A percentile compares a stretch with the other conserved stretches of the same genome.
phyloP scores from a whole-genome alignment of 2,888 invertebrate genomes.

The Nymphalis polychloros region DNA sequence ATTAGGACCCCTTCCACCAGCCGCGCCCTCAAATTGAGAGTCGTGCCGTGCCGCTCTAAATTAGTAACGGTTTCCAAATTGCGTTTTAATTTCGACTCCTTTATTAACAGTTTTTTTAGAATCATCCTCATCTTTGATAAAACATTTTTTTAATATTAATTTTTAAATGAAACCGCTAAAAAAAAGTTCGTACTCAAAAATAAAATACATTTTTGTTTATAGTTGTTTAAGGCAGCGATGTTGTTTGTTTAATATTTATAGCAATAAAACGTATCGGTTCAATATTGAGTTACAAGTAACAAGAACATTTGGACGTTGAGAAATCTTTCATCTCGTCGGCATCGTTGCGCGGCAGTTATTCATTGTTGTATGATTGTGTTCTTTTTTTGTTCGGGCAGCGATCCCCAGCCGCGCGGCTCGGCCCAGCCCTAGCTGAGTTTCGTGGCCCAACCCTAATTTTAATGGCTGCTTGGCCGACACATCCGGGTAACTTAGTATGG shows the following conservation, averaged over 20 bases:
- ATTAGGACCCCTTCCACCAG: constrained; percentile 64
- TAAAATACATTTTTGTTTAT: constrained; percentile 20
- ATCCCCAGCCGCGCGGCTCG: constrained; percentile 65
- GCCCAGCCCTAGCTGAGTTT: constrained; percentile 73
- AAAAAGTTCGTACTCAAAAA: neutral
- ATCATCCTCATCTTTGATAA: neutral
- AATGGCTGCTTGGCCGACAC: constrained; percentile 77
- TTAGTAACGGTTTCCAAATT: constrained; percentile 80
- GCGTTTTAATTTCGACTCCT: constrained; percentile 76
- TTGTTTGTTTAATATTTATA: constrained; percentile 29
- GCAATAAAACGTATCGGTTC: constrained; percentile 54
- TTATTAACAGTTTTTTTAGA: constrained; percentile 66
- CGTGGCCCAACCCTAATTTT: constrained; percentile 81
- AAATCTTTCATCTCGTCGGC: constrained; percentile 77
- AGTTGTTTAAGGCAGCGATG: constrained; percentile 15
- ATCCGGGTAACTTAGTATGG: constrained; percentile 73
- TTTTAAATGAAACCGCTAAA: neutral
- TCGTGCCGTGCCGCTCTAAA: constrained; percentile 69
- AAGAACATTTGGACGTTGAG: constrained; percentile 72
- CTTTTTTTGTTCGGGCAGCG: constrained; percentile 59
- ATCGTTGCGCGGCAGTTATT: constrained; percentile 69
- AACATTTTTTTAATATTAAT: constrained; percentile 14
- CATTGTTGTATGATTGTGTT: constrained; percentile 64
- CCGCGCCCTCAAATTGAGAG: constrained; percentile 72
- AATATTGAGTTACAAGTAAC: constrained; percentile 75